Evolutionary conservation across 2,888 invertebrate genomes (phyloP).

Genomic region (Julus scanicus): DNA sequence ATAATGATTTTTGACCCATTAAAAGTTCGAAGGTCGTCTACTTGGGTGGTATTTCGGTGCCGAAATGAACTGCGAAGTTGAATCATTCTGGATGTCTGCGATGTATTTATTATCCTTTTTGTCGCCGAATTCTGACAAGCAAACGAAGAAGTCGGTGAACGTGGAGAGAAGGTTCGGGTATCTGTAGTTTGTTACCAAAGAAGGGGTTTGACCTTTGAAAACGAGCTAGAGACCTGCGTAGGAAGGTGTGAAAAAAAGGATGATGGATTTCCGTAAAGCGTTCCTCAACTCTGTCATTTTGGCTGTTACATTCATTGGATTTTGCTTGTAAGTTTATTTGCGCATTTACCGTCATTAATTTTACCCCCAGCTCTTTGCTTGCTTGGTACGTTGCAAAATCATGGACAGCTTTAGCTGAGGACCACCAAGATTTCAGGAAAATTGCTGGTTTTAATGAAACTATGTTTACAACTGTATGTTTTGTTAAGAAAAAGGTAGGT

Average conservation of each 20-base stretch:
- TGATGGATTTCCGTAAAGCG: neutral
- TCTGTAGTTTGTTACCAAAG: neutral
- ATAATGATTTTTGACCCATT: slow-evolving; percentile 30
- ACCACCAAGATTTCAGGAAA: too few species aligned
- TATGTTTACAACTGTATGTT: too few species aligned
- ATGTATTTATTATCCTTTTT: neutral
- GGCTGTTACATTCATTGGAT: neutral
- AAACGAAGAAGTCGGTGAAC: neutral
- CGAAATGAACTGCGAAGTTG: slow-evolving; percentile 30
- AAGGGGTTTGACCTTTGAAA: neutral
- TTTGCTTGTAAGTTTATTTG: neutral
- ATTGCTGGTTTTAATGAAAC: too few species aligned
- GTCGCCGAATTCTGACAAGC: neutral
- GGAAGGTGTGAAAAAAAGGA: neutral
- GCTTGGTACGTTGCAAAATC: too few species aligned
- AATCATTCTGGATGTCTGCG: slow-evolving; percentile 8
- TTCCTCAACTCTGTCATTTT: neutral
- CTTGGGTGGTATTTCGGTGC: neutral
- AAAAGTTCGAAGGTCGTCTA: slow-evolving; percentile 11
- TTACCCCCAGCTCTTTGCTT: too few species aligned
- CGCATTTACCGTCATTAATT: too few species aligned
- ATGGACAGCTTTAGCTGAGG: too few species aligned
- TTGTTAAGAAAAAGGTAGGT: too few species aligned
- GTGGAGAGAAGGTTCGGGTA: neutral
- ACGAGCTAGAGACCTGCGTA: neutral